phyloP scores from a whole-genome alignment of 1,140 invertebrate genomes.

The Pseudomyrmex pallidus region DNA sequence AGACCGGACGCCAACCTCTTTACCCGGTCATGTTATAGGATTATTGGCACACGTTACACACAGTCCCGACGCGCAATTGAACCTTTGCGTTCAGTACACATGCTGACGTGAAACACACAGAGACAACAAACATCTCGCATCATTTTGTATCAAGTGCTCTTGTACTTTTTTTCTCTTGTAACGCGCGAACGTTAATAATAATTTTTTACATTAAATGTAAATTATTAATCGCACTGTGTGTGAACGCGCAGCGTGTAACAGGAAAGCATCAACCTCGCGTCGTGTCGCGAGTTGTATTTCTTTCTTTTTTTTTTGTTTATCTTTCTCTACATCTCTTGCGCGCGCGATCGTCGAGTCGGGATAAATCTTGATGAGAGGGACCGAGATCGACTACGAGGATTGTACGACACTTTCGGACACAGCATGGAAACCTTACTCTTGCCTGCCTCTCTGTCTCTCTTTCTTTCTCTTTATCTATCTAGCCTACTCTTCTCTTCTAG shows the following conservation, averaged over 20 bases:
- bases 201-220: no score
- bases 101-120: neutral
- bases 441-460: slow-evolving; percentile 65
- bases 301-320: slow-evolving; percentile 10
- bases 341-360: neutral
- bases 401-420: slow-evolving; percentile 48
- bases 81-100: neutral
- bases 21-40: neutral
- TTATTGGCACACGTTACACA: neutral
- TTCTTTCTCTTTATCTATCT: slow-evolving; percentile 17
- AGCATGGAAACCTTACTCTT: slow-evolving; percentile 68
- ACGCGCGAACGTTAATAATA: no score
- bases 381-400: neutral
- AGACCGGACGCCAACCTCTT: neutral
- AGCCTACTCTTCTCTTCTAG: slow-evolving; percentile 64
- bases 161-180: no score
- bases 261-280: neutral
- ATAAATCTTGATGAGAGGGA: slow-evolving; percentile 22
- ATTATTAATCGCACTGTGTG: no score
- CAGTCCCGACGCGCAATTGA: neutral
- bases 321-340: slow-evolving; percentile 5
- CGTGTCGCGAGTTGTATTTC: neutral
- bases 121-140: neutral
- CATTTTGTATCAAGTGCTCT: no score
- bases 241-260: neutral